These are phyloP conservation scores for Sinhomidia bicolor DNA, from an alignment of 2,888 invertebrate genomes.

Conservation along the genomic window DNA sequence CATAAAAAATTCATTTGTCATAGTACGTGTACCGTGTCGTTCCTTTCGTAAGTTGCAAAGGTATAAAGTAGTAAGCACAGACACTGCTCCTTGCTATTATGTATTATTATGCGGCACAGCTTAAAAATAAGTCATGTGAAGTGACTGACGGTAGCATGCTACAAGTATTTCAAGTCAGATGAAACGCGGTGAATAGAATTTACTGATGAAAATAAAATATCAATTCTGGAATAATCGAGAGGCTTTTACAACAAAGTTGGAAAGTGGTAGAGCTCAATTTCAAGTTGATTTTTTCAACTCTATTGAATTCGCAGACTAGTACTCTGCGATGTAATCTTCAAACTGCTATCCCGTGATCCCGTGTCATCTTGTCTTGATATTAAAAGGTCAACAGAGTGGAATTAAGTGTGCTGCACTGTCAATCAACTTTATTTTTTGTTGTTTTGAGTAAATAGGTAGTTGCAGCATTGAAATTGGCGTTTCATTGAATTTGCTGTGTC, in stretches of 20 bases:
- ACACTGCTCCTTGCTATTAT: not conserved
- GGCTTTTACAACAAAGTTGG: not conserved
- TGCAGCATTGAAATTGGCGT: not conserved
- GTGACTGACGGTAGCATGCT: not conserved
- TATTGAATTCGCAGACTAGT: too few relatives aligned
- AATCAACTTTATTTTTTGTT: not conserved
- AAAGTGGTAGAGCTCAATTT: too few relatives aligned
- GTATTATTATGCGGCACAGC: not conserved
- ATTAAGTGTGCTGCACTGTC: conserved; percentile 2
- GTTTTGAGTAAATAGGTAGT: not conserved
- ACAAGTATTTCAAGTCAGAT: not conserved
- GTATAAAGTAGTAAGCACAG: not conserved
- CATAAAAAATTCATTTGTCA: conserved; percentile 44
- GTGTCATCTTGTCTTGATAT: too few relatives aligned
- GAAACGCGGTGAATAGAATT: not conserved
- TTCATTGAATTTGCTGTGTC: not conserved
- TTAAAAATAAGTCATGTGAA: not conserved
- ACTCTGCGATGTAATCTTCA: too few relatives aligned
- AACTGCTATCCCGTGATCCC: too few relatives aligned
- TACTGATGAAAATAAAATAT: not conserved
- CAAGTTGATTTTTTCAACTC: too few relatives aligned
- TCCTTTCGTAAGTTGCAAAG: not conserved
- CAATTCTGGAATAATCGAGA: conserved; percentile 36
- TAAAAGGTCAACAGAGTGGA: conserved; percentile 3
- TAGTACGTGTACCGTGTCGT: conserved; percentile 20